Evolutionary conservation across 2,113 vertebrate genomes (phyloP), one percentile per base, ranked within the genome.

Genomic region (Campylomormyrus numenius): DNA sequence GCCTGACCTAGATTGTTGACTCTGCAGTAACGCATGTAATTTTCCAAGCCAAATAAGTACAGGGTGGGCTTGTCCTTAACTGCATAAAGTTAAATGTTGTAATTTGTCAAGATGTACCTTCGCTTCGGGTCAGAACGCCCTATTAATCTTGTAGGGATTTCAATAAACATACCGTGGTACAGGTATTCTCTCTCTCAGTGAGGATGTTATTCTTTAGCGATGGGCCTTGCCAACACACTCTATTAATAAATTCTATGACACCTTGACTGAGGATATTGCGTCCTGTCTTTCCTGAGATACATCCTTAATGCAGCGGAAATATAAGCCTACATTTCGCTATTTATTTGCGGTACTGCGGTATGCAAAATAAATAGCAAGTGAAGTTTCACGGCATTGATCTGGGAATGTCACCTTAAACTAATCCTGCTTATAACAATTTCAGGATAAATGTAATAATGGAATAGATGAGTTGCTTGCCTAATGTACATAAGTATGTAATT

Each of bases 1-100:
- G 46, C 48, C 49, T 89, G 74, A 46, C 58, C 88, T 48, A 70
- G 56, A 89, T 89, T 89, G 58, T 74, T 89, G 88, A 89, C 70
- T 87, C 58, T 66, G 45, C 56, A 50, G 53, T 50, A 58, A 39
- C 15, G 19, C 46, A 48, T 83, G 74, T 84, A 56, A 50, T 84
- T 80, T 42, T 56, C 74, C 31, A 27, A 48, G 9, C 15, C 31
- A 50, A 39, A 53, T 74, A 31, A 46, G 27, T 39, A 50, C 70
- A 50, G 19, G 88, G 49, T 77, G 70, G 74, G 49, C 74, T 46
- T 45, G 46, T 45, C 27, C 87, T 45, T 56, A 53, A 89, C 66
- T 42, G 35, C 50, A 89, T 84, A 56, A 89, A 89, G 53, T 31
- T 53, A 83, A 89, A 52, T 53, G 49, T 35, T 27, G 21, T 89